A percentile compares a stretch with the other conserved stretches of the same genome.
These are phyloP conservation scores for Hydrozoanthus tunicans DNA, from an alignment of 64 coral and sea anemone species.

Conservation along the genomic window DNA sequence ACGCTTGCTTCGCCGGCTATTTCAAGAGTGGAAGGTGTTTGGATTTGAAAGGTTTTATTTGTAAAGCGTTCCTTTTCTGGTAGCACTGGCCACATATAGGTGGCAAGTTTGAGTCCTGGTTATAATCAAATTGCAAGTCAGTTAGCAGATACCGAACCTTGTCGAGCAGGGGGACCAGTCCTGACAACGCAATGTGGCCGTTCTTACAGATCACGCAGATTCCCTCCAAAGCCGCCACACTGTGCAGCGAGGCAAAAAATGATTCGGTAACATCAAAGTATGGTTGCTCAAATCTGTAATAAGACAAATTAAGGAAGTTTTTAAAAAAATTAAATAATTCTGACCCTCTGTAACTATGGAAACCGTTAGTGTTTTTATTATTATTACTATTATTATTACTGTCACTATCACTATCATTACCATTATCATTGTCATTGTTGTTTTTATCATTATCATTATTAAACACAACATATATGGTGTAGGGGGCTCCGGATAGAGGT, in stretches of 20 bases:
- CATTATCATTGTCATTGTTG: no score
- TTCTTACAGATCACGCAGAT: conserved; percentile 52
- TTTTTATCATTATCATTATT: no score
- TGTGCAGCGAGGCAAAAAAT: conserved; percentile 40
- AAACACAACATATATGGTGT: no score
- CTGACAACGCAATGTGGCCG: conserved; percentile 52
- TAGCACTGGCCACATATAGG: background rate
- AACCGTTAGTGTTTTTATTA: no score
- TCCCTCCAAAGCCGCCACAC: conserved; percentile 17
- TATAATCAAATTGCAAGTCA: background rate
- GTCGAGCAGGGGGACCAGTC: conserved; percentile 58
- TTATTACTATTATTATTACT: no score
- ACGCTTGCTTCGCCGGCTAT: no score
- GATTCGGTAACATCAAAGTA: conserved; percentile 71
- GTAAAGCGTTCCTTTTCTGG: no score
- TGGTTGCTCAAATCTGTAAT: conserved; percentile 66
- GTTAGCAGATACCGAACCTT: conserved; percentile 7
- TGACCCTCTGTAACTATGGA: background rate
- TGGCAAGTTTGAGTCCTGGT: background rate
- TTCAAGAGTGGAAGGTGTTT: no score
- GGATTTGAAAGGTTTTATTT: no score
- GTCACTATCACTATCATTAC: no score
- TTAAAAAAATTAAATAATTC: background rate
- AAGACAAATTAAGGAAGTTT: conserved; percentile 9
- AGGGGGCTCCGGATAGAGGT: no score